phyloP scores from a whole-genome alignment of 1,140 invertebrate genomes.

The Dinothrombium tinctorium region DNA sequence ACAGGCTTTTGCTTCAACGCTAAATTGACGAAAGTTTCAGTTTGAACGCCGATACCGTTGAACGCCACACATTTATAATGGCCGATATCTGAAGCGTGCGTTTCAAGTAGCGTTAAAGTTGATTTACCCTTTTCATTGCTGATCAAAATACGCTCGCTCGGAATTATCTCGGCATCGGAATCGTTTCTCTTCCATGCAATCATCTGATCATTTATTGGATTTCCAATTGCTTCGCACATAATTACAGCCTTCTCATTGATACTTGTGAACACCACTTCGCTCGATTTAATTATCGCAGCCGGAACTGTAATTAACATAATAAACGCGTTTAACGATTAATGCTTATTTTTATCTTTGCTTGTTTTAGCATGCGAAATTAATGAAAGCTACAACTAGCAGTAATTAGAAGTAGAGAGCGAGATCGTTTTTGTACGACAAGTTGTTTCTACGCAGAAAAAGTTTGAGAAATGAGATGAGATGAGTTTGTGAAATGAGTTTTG shows the following conservation, averaged over 20 bases:
- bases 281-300: constrained; percentile 26
- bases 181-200: constrained; percentile 40
- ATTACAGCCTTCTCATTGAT: constrained; percentile 55
- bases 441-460: too few relatives aligned
- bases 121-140: constrained; percentile 38
- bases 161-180: constrained; percentile 17
- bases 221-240: constrained; percentile 62
- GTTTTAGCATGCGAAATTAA: too few relatives aligned
- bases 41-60: constrained; percentile 63
- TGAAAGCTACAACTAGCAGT: too few relatives aligned
- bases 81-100: constrained; percentile 58
- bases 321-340: not conserved
- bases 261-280: constrained; percentile 44
- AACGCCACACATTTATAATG: constrained; percentile 67
- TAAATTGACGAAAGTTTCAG: constrained; percentile 30
- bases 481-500: too few relatives aligned
- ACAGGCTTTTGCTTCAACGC: constrained; percentile 53
- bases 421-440: too few relatives aligned
- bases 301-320: constrained; percentile 8
- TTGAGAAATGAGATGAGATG: too few relatives aligned
- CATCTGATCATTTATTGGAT: constrained; percentile 63
- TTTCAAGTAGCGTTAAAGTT: constrained; percentile 47
- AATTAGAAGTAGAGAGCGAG: too few relatives aligned
- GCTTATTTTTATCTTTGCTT: not conserved
- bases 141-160: constrained; percentile 35